Percentiles rank a stretch among this genome's conserved stretches.
Evolutionary conservation across 2,797 vertebrate species (phyloP).

Genomic region (Vespertilio murinus): DNA sequence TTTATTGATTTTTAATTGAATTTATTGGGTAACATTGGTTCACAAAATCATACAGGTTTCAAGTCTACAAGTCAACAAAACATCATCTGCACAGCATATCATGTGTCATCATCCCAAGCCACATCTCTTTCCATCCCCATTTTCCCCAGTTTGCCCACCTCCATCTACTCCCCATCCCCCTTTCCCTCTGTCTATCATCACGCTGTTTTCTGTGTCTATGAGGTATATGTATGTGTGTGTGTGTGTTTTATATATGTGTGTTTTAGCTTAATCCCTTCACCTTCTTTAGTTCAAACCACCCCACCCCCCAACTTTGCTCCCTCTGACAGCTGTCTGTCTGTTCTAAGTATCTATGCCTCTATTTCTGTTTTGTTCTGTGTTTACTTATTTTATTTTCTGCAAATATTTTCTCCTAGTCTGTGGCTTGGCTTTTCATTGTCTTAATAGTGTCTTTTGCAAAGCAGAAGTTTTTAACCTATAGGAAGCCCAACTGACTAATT

Average conservation of each 20-base stretch:
- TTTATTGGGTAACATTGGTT: not conserved
- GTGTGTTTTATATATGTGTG: not conserved
- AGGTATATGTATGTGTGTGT: not conserved
- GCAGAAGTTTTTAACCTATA: not conserved
- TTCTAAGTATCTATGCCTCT: not conserved
- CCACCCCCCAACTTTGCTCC: not conserved
- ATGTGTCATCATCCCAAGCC: not conserved
- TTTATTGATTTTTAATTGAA: not conserved
- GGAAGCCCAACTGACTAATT: not conserved
- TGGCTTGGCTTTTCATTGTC: not conserved
- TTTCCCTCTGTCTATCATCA: not conserved
- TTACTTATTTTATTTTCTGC: not conserved
- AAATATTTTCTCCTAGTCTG: not conserved
- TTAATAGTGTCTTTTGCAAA: not conserved
- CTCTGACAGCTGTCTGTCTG: not conserved
- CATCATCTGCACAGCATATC: not conserved
- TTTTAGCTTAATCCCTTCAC: not conserved
- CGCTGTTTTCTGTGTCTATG: not conserved
- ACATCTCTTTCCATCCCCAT: not conserved
- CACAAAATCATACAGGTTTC: not conserved
- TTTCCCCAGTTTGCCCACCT: not conserved
- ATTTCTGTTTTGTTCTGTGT: not conserved
- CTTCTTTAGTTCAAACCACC: not conserved
- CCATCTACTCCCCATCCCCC: not conserved
- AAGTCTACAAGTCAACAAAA: not conserved